Percentiles rank a stretch among this genome's conserved stretches.
phyloP scores from a whole-genome alignment of 1,140 invertebrate species.

The Cryptotermes secundus region DNA sequence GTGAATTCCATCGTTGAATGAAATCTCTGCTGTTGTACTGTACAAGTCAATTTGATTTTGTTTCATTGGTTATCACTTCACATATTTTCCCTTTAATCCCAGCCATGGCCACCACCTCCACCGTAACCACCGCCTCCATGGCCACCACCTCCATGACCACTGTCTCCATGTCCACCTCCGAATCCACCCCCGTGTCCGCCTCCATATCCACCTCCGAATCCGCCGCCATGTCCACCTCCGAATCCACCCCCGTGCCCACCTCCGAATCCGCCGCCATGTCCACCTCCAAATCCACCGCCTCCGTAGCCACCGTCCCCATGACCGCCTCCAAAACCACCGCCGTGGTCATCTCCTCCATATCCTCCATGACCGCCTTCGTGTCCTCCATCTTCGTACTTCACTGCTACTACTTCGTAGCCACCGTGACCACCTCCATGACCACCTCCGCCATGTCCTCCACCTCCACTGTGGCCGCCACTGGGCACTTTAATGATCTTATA shows the following conservation, averaged over 20 bases:
- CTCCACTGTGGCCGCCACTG: slow-evolving; percentile 41
- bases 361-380: slow-evolving; percentile 22
- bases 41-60: slow-evolving; percentile 12
- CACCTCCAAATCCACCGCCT: background rate
- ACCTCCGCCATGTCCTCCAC: slow-evolving; percentile 45
- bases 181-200: background rate
- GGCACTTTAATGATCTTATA: slow-evolving; percentile 44
- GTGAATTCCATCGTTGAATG: no score
- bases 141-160: background rate
- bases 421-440: slow-evolving; percentile 39
- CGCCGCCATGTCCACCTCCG: background rate
- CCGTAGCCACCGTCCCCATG: background rate
- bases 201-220: slow-evolving; percentile 1
- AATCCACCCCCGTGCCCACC: background rate
- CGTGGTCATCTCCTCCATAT: background rate
- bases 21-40: background rate
- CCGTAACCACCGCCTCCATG: slow-evolving; percentile 6
- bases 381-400: slow-evolving; percentile 23
- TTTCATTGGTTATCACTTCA: background rate
- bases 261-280: background rate
- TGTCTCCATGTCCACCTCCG: slow-evolving; percentile 3
- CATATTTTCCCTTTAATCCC: background rate
- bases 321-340: slow-evolving; percentile 29
- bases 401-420: slow-evolving; percentile 25
- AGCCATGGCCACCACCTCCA: slow-evolving; percentile 9